Evolutionary conservation across 2,797 vertebrate genomes (phyloP).

Genomic region (Phataginus tricuspis): DNA sequence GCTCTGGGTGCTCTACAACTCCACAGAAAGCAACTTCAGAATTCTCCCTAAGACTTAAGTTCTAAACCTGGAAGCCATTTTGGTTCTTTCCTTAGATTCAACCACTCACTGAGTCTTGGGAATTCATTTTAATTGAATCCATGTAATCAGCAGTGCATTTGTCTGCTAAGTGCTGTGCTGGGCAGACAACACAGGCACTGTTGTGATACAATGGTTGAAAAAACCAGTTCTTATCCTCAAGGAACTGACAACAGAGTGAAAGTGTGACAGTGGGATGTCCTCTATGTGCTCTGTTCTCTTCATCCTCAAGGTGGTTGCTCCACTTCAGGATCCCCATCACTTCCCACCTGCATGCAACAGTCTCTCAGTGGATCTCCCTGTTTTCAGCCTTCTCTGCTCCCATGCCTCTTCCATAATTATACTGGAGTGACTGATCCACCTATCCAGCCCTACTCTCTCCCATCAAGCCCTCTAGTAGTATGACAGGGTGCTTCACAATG

Average conservation of each 20-base stretch:
- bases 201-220: conserved; percentile 34
- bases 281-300: conserved; percentile 9
- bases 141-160: neutral
- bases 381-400: neutral
- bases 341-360: conserved; percentile 13
- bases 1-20: conserved; percentile 4
- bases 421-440: neutral
- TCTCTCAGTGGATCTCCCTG: neutral
- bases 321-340: neutral
- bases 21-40: conserved; percentile 40
- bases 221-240: conserved; percentile 5
- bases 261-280: neutral
- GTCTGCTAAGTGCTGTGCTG: neutral
- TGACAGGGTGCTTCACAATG: neutral
- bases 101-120: neutral
- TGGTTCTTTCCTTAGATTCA: neutral
- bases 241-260: neutral
- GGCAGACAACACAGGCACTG: neutral
- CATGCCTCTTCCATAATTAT: neutral
- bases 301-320: neutral
- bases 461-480: neutral
- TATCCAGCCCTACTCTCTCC: neutral
- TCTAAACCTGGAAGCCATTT: conserved; percentile 54
- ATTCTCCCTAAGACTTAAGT: conserved; percentile 13
- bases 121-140: conserved; percentile 20